Evolutionary conservation across 2,113 vertebrate species (phyloP).

Genomic region (Holacanthus passer): DNA sequence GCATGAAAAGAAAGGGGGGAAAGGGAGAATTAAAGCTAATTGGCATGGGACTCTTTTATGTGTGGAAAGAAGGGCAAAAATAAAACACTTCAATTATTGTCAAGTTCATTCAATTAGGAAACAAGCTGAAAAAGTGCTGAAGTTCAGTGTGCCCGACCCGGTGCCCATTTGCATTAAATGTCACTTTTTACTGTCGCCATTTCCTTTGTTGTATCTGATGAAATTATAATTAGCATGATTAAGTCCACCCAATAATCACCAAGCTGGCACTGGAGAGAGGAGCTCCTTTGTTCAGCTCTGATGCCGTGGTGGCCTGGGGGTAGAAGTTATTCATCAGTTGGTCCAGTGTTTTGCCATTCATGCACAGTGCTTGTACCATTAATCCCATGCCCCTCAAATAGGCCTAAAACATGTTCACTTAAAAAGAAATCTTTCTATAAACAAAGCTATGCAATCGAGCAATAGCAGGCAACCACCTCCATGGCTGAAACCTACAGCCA

Average conservation of each 20-base stretch:
- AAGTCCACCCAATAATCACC: slow-evolving; percentile 52
- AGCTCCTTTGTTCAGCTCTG: slow-evolving; percentile 36
- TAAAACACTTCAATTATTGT: slow-evolving; percentile 81
- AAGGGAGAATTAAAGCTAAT: slow-evolving; percentile 90
- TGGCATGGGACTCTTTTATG: slow-evolving; percentile 95
- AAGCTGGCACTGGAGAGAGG: slow-evolving; percentile 5
- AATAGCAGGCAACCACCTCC: background rate
- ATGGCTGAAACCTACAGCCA: background rate
- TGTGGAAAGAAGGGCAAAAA: slow-evolving; percentile 81
- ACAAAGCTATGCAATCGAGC: background rate
- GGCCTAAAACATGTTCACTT: background rate
- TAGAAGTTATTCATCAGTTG: background rate
- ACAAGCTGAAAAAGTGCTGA: slow-evolving; percentile 69
- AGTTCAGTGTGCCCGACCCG: slow-evolving; percentile 65
- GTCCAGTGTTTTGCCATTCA: background rate
- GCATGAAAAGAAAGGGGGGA: slow-evolving; percentile 85
- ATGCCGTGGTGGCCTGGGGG: background rate
- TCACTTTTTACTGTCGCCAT: slow-evolving; percentile 62
- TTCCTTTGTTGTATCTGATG: slow-evolving; percentile 61
- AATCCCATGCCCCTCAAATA: background rate
- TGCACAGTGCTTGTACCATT: background rate
- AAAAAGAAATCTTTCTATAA: background rate
- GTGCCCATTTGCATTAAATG: slow-evolving; percentile 50
- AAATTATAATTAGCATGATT: slow-evolving; percentile 66
- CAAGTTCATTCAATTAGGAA: slow-evolving; percentile 82